Conservation (phyloP, 2,888 invertebrate genomes). For the Nomada fucata region DNA sequence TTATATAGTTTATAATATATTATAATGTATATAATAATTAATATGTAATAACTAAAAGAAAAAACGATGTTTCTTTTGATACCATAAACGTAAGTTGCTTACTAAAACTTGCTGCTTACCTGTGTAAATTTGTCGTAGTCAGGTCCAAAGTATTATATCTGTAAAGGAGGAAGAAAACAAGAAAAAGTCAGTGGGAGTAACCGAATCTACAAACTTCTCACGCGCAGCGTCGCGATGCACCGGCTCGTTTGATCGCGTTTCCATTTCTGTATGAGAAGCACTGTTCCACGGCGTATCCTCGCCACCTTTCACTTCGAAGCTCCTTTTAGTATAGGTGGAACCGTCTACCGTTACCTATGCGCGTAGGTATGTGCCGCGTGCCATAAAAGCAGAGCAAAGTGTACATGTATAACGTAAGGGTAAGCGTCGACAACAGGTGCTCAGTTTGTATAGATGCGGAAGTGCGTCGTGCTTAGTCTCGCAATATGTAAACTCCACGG, state of each 20-base stretch:
- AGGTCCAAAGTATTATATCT: too few species aligned
- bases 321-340: slow-evolving; percentile 69
- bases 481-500: slow-evolving; percentile 6
- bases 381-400: slow-evolving; percentile 67
- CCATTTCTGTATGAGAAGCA: slow-evolving; percentile 57
- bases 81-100: too few species aligned
- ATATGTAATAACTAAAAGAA: too few species aligned
- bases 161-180: too few species aligned
- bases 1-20: too few species aligned
- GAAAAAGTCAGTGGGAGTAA: not conserved
- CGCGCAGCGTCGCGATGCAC: too few species aligned
- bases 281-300: slow-evolving; percentile 57
- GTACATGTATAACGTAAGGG: slow-evolving; percentile 60
- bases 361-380: slow-evolving; percentile 60
- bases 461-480: slow-evolving; percentile 42
- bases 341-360: slow-evolving; percentile 67
- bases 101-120: too few species aligned
- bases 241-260: slow-evolving; percentile 9
- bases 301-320: slow-evolving; percentile 68
- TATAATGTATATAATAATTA: too few species aligned
- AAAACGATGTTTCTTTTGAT: too few species aligned
- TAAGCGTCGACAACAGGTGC: slow-evolving; percentile 66
- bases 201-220: not conserved
- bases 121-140: too few species aligned
- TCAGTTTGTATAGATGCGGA: slow-evolving; percentile 64